Evolutionary conservation across 2,797 vertebrate genomes (phyloP).

Genomic region (Chaenodraco wilsoni): DNA sequence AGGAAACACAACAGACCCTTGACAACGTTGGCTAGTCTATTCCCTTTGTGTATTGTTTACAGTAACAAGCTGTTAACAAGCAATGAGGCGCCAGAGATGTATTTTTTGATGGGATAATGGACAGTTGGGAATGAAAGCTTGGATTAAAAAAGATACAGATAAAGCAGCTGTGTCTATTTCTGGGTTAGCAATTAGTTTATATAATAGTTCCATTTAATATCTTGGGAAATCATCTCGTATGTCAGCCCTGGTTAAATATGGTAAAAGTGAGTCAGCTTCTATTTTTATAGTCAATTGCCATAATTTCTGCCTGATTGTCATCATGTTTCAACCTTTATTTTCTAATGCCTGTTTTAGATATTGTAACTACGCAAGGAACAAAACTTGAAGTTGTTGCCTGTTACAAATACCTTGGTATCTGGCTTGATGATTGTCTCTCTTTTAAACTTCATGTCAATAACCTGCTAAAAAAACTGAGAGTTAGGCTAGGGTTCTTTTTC

Average conservation of each 20-base stretch:
- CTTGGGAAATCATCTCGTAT: constrained; percentile 81
- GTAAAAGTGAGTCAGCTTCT: constrained; percentile 34
- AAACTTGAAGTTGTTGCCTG: no score
- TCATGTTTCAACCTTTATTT: neutral
- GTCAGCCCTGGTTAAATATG: constrained; percentile 69
- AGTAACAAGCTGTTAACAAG: constrained; percentile 27
- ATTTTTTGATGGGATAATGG: constrained; percentile 22
- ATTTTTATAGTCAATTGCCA: constrained; percentile 35
- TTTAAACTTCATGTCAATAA: no score
- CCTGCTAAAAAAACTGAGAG: no score
- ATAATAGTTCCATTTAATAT: constrained; percentile 77
- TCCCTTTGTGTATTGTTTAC: constrained; percentile 61
- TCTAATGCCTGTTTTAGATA: neutral
- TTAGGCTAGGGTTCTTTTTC: no score
- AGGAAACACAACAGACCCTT: constrained; percentile 70
- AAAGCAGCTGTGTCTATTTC: constrained; percentile 76
- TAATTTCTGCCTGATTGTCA: constrained; percentile 17
- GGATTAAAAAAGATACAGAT: constrained; percentile 58
- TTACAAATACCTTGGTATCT: no score
- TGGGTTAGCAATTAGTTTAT: constrained; percentile 82
- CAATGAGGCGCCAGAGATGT: constrained; percentile 13
- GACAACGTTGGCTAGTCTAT: constrained; percentile 50
- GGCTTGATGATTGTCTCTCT: no score
- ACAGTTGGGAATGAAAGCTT: constrained; percentile 55
- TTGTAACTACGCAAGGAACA: no score